Percentiles rank a stretch among this genome's conserved stretches.
Evolutionary conservation across 64 coral and sea anemone species (phyloP).

Genomic region (Dendrophyllia cribrosa): DNA sequence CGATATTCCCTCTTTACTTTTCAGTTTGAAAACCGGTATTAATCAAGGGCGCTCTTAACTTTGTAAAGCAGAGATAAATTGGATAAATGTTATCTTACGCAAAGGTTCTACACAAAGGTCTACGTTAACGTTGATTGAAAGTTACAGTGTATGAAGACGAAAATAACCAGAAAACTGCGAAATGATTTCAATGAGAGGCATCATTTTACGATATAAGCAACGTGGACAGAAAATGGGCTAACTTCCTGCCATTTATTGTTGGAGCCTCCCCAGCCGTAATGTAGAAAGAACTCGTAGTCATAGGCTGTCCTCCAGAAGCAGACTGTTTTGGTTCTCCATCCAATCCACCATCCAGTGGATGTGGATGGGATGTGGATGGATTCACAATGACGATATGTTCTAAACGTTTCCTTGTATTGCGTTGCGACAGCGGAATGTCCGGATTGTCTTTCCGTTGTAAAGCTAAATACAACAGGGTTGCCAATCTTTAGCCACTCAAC

Average conservation of each 20-base stretch:
- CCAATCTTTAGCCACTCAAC: constrained; percentile 3
- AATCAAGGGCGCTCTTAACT: too few species aligned
- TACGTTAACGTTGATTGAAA: too few species aligned
- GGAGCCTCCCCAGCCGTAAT: constrained; percentile 40
- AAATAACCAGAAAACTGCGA: too few species aligned
- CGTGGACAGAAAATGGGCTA: neutral
- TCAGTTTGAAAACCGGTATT: too few species aligned
- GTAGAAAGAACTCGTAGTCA: constrained; percentile 22
- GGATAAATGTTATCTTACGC: too few species aligned
- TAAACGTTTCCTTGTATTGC: constrained; percentile 14
- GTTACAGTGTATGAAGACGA: too few species aligned
- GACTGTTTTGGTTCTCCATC: neutral
- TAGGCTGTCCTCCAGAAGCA: neutral
- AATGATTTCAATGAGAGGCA: too few species aligned
- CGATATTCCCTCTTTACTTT: too few species aligned
- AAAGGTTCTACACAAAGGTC: too few species aligned
- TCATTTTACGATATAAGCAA: neutral
- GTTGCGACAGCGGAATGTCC: constrained; percentile 60
- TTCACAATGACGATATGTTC: neutral
- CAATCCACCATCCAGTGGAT: neutral
- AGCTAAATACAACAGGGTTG: constrained; percentile 41
- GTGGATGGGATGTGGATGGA: too few species aligned
- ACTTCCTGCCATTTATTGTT: constrained; percentile 18
- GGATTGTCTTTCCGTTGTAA: neutral
- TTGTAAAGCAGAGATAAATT: too few species aligned